Evolutionary conservation across 2,888 invertebrate species (phyloP), one percentile per base, ranked within the genome.

Genomic region (Choreutis nemorana): DNA sequence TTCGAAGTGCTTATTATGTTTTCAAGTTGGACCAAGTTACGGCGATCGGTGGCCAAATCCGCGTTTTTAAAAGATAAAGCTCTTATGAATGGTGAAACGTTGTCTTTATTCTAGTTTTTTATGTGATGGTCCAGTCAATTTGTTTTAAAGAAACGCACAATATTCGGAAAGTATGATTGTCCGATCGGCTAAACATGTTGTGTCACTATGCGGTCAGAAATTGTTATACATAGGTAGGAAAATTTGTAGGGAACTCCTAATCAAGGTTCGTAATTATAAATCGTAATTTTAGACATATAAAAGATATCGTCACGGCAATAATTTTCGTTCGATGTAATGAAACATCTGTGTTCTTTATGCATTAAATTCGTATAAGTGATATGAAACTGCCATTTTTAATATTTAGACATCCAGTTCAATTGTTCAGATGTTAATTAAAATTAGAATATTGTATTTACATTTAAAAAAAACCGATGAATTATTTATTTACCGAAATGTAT

Each of bases 331-430:
- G 37, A 40, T 43, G 34, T 29, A 43, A 41, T 31, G 41, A 51
- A 50, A 50, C 39, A 44, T 42, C 43, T 64, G 55, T 58, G 58
- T 66, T 65, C 54, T 46, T 40, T 53, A 52, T 57, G 49, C 40
- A 51, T 44, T 51, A 47, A 56, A 60, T 61, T 62, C 40, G 64
- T 71, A 68, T 68, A 66, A 64, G 73, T 71, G 70, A 72, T 71
- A 72, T 46, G 34, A 56, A 55, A 72, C 75, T 75, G 75, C 75
- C 75, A 73, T 72, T 71, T 60, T 71, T 63, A n/a, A n/a, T n/a
- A n/a, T 20, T 28, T 21, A 28, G 18, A 12, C 13, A 14, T 7
- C 15, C 14, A 23, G 10, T 2, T 11, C 23, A n/a, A n/a, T n/a
- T n/a, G n/a, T n/a, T n/a, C n/a, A n/a, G n/a, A n/a, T n/a, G n/a